A percentile compares a stretch with the other conserved stretches of the same genome.
phyloP scores from a whole-genome alignment of 2,797 vertebrate genomes.

The Enteromius treurensis region DNA sequence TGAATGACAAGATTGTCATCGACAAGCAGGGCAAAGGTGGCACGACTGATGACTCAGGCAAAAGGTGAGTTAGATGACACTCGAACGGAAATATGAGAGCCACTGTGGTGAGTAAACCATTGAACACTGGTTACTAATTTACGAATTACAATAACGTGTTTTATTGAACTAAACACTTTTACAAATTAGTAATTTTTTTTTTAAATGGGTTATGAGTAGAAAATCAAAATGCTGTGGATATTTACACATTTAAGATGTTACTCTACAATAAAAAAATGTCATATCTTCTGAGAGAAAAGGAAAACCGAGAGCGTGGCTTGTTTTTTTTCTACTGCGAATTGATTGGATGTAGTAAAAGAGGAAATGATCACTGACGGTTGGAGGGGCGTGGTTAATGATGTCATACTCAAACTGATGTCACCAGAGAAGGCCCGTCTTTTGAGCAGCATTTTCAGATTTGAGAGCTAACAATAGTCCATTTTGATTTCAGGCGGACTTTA shows the following conservation, averaged over 20 bases:
- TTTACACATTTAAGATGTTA: background rate
- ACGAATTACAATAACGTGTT: background rate
- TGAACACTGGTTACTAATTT: background rate
- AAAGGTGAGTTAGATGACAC: slow-evolving; percentile 77
- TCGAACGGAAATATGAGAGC: background rate
- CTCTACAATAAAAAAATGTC: background rate
- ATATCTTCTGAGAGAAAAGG: background rate
- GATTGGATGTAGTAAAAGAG: no score
- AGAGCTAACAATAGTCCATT: no score
- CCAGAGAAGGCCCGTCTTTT: no score
- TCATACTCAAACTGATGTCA: no score
- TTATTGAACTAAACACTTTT: background rate
- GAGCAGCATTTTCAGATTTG: no score
- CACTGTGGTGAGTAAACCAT: background rate
- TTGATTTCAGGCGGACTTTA: no score
- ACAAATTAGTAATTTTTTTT: background rate
- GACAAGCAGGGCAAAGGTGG: slow-evolving; percentile 92
- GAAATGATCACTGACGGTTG: no score
- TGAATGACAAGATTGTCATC: slow-evolving; percentile 92
- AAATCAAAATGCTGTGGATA: background rate
- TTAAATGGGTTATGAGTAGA: background rate
- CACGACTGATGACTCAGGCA: slow-evolving; percentile 85
- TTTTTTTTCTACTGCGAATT: no score
- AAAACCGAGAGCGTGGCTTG: no score
- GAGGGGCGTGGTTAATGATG: no score